Evolutionary conservation across 2,113 vertebrate genomes (phyloP), one percentile per base, ranked within the genome.

Genomic region (Poeciliopsis prolifica): DNA sequence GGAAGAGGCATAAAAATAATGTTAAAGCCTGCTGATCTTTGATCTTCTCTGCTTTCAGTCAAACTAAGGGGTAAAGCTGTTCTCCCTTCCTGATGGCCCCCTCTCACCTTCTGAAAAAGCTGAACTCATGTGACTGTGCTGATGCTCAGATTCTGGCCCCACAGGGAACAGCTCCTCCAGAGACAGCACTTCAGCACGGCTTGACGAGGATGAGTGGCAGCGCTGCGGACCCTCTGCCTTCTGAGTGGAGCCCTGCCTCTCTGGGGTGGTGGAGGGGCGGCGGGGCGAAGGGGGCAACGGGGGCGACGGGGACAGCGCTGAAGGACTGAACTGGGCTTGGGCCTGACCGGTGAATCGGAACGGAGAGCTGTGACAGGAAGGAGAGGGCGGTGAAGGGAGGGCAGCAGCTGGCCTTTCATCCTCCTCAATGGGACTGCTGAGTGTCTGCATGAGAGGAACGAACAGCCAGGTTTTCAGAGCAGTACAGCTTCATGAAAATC

Each of bases 141-240:
- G 65, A 62, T 91, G 86, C 22, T 92, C 84, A 71, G 77, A 65
- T 24, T 35, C 30, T 0, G 0, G 5, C 26, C 74, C 83, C 61
- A 84, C 68, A 0, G 92, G 91, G 77, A 95, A 94, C 4, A 94
- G 91, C 58, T 95, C 95, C 3, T 95, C 94, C 66, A 94, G 64
- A 3, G 96, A 95, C 11, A 74, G 88, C 7, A 95, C 81, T 71
- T 95, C 89, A 15, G 89, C 93, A 48, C 9, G 77, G 5, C 86
- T 84, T 0, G 81, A 83, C 30, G 60, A 42, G 11, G 94, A 91
- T 0, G 65, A 87, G n/a, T 77, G 75, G 2, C 86, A 92, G 1
- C 30, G 79, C 64, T 72, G 24, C 13, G 13, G 11, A 66, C 60
- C 68, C 11, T 5, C 51, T 0, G 5, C 1, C 3, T 30, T 77